These are phyloP conservation scores for Enteromius trimaculatus DNA, from an alignment of 2,797 vertebrate genomes.

Conservation along the genomic window DNA sequence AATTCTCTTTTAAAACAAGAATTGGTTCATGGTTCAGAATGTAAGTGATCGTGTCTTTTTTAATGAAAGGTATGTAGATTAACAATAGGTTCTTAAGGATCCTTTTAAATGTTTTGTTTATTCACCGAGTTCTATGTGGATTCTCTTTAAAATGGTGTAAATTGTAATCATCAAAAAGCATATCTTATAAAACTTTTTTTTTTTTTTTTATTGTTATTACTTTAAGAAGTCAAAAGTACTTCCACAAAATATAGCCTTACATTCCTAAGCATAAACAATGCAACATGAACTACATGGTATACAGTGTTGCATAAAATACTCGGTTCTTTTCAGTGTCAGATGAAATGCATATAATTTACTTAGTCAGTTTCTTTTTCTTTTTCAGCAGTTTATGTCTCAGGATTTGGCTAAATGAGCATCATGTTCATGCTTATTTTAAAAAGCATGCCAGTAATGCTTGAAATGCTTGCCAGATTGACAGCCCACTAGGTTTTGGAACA, in stretches of 20 bases:
- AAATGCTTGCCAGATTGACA: constrained; percentile 1
- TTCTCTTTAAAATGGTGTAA: not conserved
- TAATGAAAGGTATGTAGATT: not conserved
- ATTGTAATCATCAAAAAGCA: not conserved
- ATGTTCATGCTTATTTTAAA: not conserved
- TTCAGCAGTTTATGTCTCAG: not conserved
- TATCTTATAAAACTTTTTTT: too few species aligned
- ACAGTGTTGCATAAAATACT: not conserved
- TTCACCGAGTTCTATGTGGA: not conserved
- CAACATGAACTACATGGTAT: not conserved
- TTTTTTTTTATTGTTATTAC: not conserved
- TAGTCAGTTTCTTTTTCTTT: not conserved
- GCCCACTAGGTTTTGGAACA: constrained; percentile 13
- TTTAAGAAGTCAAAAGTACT: not conserved
- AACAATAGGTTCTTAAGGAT: not conserved
- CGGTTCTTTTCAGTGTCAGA: not conserved
- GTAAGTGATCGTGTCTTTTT: not conserved
- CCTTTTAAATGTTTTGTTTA: not conserved
- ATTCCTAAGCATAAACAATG: not conserved
- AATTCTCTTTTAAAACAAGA: not conserved
- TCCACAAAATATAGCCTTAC: not conserved
- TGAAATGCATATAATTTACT: not conserved
- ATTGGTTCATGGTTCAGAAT: not conserved
- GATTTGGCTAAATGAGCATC: not conserved
- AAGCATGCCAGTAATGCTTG: not conserved